These are phyloP conservation scores for zebrafish (Danio rerio) DNA, from an alignment of 2,113 vertebrate genomes.

Conservation along the genomic window DNA sequence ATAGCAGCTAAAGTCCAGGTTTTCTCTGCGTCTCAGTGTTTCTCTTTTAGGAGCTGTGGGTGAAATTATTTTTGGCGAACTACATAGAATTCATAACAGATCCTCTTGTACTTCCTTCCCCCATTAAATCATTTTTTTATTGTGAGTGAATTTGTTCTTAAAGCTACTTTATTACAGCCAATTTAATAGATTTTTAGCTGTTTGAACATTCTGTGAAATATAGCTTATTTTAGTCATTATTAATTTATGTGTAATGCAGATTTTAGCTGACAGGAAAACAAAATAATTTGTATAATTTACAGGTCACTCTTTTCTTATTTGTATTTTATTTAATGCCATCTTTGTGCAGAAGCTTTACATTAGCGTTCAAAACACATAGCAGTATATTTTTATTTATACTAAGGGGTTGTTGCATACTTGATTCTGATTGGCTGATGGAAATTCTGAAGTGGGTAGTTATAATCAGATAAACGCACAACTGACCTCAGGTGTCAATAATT, in stretches of 20 bases:
- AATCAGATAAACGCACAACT: too few species aligned
- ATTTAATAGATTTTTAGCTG: neutral
- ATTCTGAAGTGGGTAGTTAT: too few species aligned
- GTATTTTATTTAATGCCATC: neutral
- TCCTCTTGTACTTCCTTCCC: conserved; percentile 30
- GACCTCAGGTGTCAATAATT: too few species aligned
- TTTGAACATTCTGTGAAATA: neutral
- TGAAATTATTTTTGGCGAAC: conserved; percentile 11
- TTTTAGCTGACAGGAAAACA: neutral
- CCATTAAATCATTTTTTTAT: neutral
- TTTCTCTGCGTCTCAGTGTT: conserved; percentile 1
- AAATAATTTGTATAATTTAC: neutral
- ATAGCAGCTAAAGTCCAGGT: neutral
- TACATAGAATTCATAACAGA: neutral
- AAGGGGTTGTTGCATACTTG: too few species aligned
- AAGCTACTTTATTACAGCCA: neutral
- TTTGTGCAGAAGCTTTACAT: neutral
- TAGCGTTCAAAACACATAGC: neutral
- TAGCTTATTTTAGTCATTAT: neutral
- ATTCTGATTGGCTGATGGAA: too few species aligned
- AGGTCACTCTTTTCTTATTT: neutral
- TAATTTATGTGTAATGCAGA: neutral
- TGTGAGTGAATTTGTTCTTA: neutral
- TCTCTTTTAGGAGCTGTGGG: neutral
- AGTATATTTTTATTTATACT: neutral